phyloP scores from a whole-genome alignment of 2,113 vertebrate genomes.

The Callorhinus ursinus region DNA sequence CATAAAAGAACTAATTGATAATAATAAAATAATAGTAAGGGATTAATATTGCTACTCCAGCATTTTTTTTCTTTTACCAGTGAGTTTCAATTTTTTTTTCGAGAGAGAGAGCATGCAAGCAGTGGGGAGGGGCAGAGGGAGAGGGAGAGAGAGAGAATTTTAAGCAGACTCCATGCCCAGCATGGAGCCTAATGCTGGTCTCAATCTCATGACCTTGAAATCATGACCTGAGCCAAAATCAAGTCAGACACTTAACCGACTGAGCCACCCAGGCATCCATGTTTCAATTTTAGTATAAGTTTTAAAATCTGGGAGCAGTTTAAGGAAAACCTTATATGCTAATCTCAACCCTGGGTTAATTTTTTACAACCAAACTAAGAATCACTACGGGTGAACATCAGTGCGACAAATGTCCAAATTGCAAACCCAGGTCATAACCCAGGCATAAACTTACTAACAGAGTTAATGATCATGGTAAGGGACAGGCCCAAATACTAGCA shows the following conservation, averaged over 20 bases:
- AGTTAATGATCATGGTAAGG: not conserved
- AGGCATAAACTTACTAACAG: not conserved
- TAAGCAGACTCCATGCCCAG: too few species aligned
- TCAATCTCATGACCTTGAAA: too few species aligned
- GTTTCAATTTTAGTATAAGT: constrained; percentile 70
- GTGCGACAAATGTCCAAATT: not conserved
- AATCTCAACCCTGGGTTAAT: constrained; percentile 27
- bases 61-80: too few species aligned
- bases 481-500: not conserved
- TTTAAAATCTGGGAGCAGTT: constrained; percentile 45
- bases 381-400: not conserved
- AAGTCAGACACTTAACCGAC: too few species aligned
- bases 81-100: too few species aligned
- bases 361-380: constrained; percentile 5
- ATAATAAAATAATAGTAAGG: not conserved
- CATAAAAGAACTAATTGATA: not conserved
- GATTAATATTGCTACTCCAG: not conserved
- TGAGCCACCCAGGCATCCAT: too few species aligned
- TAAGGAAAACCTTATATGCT: not conserved
- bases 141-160: too few species aligned
- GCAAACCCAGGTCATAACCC: not conserved
- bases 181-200: too few species aligned
- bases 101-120: too few species aligned
- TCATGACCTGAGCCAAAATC: too few species aligned
- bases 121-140: too few species aligned